Base-by-base conservation (phyloP, 2,888 invertebrate species). In the Quadriops clusia region DNA sequence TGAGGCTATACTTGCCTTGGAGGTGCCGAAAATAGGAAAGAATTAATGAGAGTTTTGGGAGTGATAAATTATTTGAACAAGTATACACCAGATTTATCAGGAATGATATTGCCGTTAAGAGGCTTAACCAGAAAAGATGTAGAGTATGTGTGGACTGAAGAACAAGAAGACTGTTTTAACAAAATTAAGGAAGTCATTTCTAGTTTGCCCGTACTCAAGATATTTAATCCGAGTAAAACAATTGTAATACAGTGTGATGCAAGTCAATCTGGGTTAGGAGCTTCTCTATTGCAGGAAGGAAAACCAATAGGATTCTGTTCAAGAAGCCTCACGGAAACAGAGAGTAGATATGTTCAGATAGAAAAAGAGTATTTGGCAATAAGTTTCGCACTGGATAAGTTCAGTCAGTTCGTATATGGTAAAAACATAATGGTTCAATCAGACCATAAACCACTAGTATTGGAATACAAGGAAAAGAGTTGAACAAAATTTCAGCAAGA, bases 11-110 rank as follows among this genome's bases (percentile, higher is more conserved):
- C 28, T 11, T 12, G 12, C 24, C 16, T 20, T 44, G 12, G 10
- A 29, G 24, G 27, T 29, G 16, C 44, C 42, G 5, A 30, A 36
- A 33, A 31, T 25, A 39, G 39, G 25, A 33, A 38, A 31, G 31
- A 34, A 20, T 10, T 44, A 3, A 24, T 38, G 32, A 26, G 38
- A 15, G 23, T 44, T 23, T 28, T 44, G 17, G 40, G 44, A 5
- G 35, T 42, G 36, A 9, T 37, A 2, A 42, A 45, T 22, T 45
- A 33, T 37, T 21, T 41, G 21, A 28, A 26, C 18, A 27, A 28
- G 17, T 45, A 35, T 24, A 37, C 44, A 10, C 36, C 32, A 26
- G 43, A 46, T 33, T 13, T 45, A 11, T 32, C 41, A 10, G 23
- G 36, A 23, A 16, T 41, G 10, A 37, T 32, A 7, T 26, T 34